Base-by-base conservation (phyloP, 2,797 vertebrate genomes). In the Bryconaethiops microstoma region DNA sequence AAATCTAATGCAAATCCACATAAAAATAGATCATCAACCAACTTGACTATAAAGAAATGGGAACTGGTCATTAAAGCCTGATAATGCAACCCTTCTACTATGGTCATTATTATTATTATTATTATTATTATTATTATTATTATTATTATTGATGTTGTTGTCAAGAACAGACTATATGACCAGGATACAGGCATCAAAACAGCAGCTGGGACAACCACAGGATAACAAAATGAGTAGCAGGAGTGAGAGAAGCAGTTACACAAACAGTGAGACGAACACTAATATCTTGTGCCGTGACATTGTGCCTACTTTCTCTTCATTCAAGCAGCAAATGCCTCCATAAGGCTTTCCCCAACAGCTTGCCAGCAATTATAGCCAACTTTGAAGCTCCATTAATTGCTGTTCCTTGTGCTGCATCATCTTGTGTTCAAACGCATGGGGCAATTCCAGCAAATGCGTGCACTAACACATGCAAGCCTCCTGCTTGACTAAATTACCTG, bases 331-430 rank as follows among this genome's bases (percentile, higher is more conserved):
- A 72, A 23, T n/a, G 50, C 21, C 48, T 65, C 60, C 17, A 29
- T 68, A 40, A 68, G 65, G 57, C 76, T 45, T 23, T 35, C 12
- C n/a, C 52, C 63, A 75, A 59, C 85, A 75, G 85, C 64, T 74
- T 84, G 84, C 78, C 85, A 78, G 70, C n/a, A 23, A 83, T 80
- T 77, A 81, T 54, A 77, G 84, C 62, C 64, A 70, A 71, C 79
- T 78, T 69, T 74, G 76, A 84, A 76, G 79, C 65, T 71, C 70
- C 63, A 79, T 87, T 86, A 85, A 82, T 83, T 78, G 82, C 79
- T 73, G 35, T 79, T 82, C 54, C 35, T 78, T 62, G 17, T 67
- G 65, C 25, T 65, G 65, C 16, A n/a, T 80, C 78, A 60, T 71
- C 62, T 73, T 50, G 62, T 80, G 72, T 74, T 72, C 16, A 65